Base-by-base conservation (phyloP, 1,140 invertebrate genomes). In the Drosophila tsacasi region DNA sequence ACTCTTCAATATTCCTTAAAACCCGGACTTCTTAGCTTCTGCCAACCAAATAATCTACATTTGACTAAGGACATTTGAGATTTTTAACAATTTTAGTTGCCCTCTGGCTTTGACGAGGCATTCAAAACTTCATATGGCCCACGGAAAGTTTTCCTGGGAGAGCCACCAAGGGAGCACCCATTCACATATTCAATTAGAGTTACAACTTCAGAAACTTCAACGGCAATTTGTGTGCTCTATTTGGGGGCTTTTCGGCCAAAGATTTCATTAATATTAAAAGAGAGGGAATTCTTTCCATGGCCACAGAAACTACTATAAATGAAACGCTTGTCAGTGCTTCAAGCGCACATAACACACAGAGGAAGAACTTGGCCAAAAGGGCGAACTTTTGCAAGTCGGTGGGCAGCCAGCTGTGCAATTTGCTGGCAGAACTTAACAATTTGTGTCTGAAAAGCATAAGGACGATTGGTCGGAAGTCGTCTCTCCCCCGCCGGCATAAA, bases 191-290 rank as follows among this genome's bases (percentile, higher is more conserved):
- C 84, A 87, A 89, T 81, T 87, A 87, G 80, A 89, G 80, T 71
- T 76, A 62, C 72, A 72, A 71, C 63, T 87, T 59, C 5, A 62
- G 46, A 74, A 76, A 76, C 60, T 86, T 81, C 58, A 75, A 72
- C 54, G 39, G 52, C 72, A 86, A 77, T 64, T 87, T 86, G 61
- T 87, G 49, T 69, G 60, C 54, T 73, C 32, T 49, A 73, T 73
- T 73, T 40, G 21, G 82, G 23, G 40, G 47, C 47, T 60, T 76
- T 75, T 50, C 49, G 54, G 13, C 60, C 68, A 86, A 87, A 86
- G 79, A 83, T 89, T 89, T 83, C 74, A 87, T 87, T 83, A 89
- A 87, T 87, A 87, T 89, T 75, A 83, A 72, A 81, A 77, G 47
- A 64, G 50, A 46, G 58, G 47, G 46, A 62, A 64, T 76, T 67